Evolutionary conservation across 1,140 invertebrate species (phyloP), one percentile per base, ranked within the genome.

Genomic region (Musca domestica): DNA sequence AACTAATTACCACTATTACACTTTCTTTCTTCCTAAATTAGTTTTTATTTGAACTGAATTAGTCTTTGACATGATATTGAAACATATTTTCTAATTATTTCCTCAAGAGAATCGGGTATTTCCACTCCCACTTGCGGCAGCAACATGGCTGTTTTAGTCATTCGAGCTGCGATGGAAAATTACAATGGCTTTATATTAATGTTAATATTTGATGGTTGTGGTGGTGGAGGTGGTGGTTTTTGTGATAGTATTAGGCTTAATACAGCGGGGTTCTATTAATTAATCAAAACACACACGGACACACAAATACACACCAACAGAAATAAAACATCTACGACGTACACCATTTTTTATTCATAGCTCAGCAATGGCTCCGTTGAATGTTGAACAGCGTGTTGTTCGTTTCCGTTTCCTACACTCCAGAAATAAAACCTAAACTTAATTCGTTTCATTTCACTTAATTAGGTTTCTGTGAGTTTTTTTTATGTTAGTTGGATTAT

Each of bases 61-160:
- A 54, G 19, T 23, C 0, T 54, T 54, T 54, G 51, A 54, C 51
- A 54, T 54, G 51, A 54, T 54, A 54, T 54, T 54, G 19, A 22
- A 54, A 54, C 51, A 54, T 54, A 54, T 10, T 25, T 54, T 54
- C 51, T 54, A 54, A 54, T 54, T 54, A 54, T 54, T 54, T 54
- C 51, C 51, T 54, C 10, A 20, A 22, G 3, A 30, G 27, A 30
- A n/a, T n/a, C n/a, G 27, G 9, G 27, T 30, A 30, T 9, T 30
- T n/a, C 3, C 27, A 30, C 27, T 4, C 27, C 27, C 27, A 30
- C 27, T 30, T 30, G 9, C 27, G 9, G 3, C n/a, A n/a, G 9
- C 27, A 30, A 30, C 9, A 30, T 30, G 27, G 27, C 27, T 30
- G 27, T 4, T n/a, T n/a, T n/a, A n/a, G n/a, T n/a, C n/a, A n/a